Evolutionary conservation across 2,888 invertebrate species (phyloP), one percentile per base, ranked within the genome.

Genomic region (Cacoxenus indagator): DNA sequence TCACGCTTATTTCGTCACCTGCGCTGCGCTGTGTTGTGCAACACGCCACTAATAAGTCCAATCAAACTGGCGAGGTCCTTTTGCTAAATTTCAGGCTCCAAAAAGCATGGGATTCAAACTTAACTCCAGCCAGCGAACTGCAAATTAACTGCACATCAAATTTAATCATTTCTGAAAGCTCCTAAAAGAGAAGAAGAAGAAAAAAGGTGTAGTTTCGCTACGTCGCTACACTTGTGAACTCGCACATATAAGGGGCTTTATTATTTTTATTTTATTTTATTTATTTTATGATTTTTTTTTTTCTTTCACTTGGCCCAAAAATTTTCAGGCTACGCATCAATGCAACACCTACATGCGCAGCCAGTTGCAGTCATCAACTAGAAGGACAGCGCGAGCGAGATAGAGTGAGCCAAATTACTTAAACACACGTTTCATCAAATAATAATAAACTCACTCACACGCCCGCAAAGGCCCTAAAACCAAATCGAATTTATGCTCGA

Each of bases 61-160:
- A 45, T 5, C 43, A 48, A 46, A 46, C n/a, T 46, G n/a, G n/a
- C n/a, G 48, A 48, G 19, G 9, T 3, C 19, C 48, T 48, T 48
- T 48, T 48, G 48, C 9, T 8, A 17, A 17, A 8, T 48, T 48
- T 43, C n/a, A 4, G 45, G 31, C 9, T 31, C 31, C 5, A 31
- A 31, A 9, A 5, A 31, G 31, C 31, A 0, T 11, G 19, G 9
- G 26, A 24, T 55, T 55, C 55, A n/a, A n/a, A 24, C 27, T 55
- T 24, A 55, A 55, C 55, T 26, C 24, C 70, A 70, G 22, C 6
- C 51, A n/a, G 26, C 24, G n/a, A 69, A 75, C 77, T 78, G 76
- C 83, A 85, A 85, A 85, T 85, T 85, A 85, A 84, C 82, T 84
- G 74, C 78, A 80, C 83, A 84, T 85, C 85, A 85, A 84, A 82